Evolutionary conservation across 2,797 vertebrate species (phyloP).

Genomic region (Ambastaia sidthimunki): DNA sequence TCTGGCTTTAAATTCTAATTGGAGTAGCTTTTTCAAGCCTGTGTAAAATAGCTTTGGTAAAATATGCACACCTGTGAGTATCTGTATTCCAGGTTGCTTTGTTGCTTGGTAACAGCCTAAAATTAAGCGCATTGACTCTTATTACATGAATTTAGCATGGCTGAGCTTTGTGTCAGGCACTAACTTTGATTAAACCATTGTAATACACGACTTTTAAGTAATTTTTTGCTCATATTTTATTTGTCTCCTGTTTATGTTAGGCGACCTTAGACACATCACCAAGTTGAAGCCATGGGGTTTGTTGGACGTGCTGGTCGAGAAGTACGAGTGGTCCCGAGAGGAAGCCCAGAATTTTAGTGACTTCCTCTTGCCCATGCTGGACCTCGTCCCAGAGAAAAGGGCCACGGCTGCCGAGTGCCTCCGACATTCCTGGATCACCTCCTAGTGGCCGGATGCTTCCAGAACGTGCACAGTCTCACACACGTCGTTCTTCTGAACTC

Average conservation of each 20-base stretch:
- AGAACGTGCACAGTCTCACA: conserved; percentile 8
- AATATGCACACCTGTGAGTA: background rate
- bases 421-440: conserved; percentile 89
- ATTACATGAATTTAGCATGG: too few species aligned
- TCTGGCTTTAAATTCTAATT: background rate
- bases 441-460: conserved; percentile 72
- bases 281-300: conserved; percentile 98
- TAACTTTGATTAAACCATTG: too few species aligned
- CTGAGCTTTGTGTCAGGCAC: too few species aligned
- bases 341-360: conserved; percentile 90
- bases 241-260: conserved; percentile 56
- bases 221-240: background rate
- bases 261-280: conserved; percentile 96
- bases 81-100: background rate
- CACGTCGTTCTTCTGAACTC: conserved; percentile 10
- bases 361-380: conserved; percentile 97
- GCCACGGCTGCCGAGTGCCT: conserved; percentile 94
- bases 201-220: too few species aligned
- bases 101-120: background rate
- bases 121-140: too few species aligned
- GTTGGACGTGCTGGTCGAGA: conserved; percentile 91
- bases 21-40: background rate
- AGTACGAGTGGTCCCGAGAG: conserved; percentile 94
- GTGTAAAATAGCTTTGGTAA: background rate
- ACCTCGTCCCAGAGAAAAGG: conserved; percentile 92